Percentiles rank a stretch among this genome's conserved stretches.
These are phyloP conservation scores for Agrochola lychnidis DNA, from an alignment of 2,888 invertebrate genomes.

Conservation along the genomic window DNA sequence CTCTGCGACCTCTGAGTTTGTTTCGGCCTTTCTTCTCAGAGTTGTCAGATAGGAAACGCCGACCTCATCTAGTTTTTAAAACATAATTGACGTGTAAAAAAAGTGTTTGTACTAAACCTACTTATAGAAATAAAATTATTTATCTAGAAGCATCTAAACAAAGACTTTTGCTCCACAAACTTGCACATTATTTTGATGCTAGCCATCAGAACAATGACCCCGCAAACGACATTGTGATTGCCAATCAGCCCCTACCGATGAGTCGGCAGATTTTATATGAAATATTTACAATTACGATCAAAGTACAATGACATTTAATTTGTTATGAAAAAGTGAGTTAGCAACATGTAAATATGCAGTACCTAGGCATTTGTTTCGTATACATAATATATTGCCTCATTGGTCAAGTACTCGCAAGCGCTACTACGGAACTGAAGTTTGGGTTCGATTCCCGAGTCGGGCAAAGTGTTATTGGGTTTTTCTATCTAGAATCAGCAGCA, in stretches of 20 bases:
- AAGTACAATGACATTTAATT: constrained; percentile 18
- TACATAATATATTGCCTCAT: not conserved
- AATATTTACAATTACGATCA: constrained; percentile 27
- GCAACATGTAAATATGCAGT: constrained; percentile 2
- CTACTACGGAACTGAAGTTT: too few relatives aligned
- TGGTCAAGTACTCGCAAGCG: too few relatives aligned
- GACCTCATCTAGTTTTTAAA: too few relatives aligned
- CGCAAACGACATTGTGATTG: constrained; percentile 18
- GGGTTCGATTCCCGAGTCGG: too few relatives aligned
- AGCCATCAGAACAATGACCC: constrained; percentile 26
- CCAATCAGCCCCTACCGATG: constrained; percentile 27
- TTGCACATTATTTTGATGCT: not conserved
- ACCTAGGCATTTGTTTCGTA: not conserved
- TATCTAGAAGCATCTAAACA: not conserved
- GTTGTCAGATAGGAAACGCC: too few relatives aligned
- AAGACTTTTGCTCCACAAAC: not conserved
- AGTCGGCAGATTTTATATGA: constrained; percentile 8
- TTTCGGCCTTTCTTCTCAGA: too few relatives aligned
- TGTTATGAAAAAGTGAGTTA: constrained; percentile 16
- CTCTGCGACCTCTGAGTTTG: too few relatives aligned
- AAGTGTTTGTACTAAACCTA: too few relatives aligned
- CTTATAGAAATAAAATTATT: too few relatives aligned
- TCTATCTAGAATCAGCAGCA: too few relatives aligned
- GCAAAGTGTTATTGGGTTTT: too few relatives aligned
- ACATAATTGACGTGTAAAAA: too few relatives aligned